These are phyloP conservation scores for Carollia perspicillata DNA, from an alignment of 2,113 vertebrate species.

Conservation along the genomic window DNA sequence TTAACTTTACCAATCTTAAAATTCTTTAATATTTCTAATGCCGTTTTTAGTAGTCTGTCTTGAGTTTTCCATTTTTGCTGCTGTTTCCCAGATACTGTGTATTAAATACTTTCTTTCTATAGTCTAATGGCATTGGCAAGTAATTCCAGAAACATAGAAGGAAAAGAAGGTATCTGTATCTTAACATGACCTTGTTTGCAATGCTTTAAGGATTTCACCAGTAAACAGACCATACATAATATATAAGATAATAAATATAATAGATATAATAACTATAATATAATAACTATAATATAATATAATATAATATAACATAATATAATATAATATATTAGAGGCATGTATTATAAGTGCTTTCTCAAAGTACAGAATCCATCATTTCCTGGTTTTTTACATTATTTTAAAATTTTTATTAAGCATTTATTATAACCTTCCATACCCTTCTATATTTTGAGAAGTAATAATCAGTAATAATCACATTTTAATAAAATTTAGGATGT, in stretches of 20 bases:
- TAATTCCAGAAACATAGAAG: background rate
- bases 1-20: conserved; percentile 3
- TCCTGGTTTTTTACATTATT: background rate
- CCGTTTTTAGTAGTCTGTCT: background rate
- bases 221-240: background rate
- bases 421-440: background rate
- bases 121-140: background rate
- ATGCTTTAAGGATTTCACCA: background rate
- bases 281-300: too few relatives aligned
- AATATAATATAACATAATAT: too few relatives aligned
- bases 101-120: background rate
- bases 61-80: background rate
- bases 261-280: too few relatives aligned
- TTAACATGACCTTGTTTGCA: background rate
- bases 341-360: background rate
- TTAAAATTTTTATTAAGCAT: background rate
- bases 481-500: background rate
- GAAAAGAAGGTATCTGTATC: background rate
- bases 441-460: background rate
- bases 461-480: background rate
- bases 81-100: background rate
- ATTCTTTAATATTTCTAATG: background rate
- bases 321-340: background rate
- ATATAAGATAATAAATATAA: too few relatives aligned
- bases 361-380: background rate